Evolutionary conservation across 2,797 vertebrate genomes (phyloP).

Genomic region (Tympanoctomys barrerae): DNA sequence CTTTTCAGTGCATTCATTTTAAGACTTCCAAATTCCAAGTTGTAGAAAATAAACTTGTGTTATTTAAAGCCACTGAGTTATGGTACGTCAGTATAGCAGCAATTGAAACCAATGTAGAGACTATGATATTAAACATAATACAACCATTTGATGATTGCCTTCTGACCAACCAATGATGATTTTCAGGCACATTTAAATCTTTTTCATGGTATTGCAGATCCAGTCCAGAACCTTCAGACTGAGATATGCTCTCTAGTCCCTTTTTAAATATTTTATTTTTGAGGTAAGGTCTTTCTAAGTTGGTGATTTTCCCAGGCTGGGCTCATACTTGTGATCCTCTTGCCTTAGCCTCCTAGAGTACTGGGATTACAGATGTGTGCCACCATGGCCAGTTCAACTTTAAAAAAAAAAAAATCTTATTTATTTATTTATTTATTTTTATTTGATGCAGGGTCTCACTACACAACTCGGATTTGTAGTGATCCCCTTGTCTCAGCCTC

Average conservation of each 20-base stretch:
- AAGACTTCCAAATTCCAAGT: background rate
- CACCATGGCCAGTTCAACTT: background rate
- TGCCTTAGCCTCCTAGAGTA: background rate
- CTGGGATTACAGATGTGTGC: background rate
- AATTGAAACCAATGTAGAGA: background rate
- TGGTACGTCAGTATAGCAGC: background rate
- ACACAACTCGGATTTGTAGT: too few species aligned
- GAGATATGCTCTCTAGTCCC: background rate
- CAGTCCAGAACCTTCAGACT: background rate
- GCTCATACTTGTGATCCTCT: background rate
- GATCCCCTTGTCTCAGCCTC: too few species aligned
- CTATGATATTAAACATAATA: background rate
- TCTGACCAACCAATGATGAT: background rate
- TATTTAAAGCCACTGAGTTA: background rate
- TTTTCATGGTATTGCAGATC: background rate
- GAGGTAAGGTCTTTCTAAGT: background rate
- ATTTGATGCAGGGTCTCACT: too few species aligned
- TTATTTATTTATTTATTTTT: too few species aligned
- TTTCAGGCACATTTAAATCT: background rate
- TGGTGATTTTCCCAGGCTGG: background rate
- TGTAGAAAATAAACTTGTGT: background rate
- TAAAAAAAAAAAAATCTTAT: too few species aligned
- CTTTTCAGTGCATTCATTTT: conserved; percentile 25
- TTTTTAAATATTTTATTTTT: background rate
- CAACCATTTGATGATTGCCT: background rate